Evolutionary conservation across 2,113 vertebrate species (phyloP).

Genomic region (Galbula dea): DNA sequence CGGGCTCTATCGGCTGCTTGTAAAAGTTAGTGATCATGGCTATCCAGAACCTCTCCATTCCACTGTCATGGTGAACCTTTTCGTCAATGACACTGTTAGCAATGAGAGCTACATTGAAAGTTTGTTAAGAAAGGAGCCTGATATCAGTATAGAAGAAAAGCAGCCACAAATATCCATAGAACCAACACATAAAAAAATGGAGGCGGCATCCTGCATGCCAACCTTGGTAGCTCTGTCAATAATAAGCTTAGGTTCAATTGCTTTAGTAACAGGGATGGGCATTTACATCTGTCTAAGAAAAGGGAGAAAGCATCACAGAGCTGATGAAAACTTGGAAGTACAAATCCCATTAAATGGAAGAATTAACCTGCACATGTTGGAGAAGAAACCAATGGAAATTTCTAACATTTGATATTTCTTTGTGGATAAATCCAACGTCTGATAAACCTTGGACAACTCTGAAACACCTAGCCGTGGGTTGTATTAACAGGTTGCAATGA

Average conservation of each 20-base stretch:
- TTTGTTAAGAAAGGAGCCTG: conserved; percentile 86
- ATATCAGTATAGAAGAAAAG: conserved; percentile 88
- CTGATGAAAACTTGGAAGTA: conserved; percentile 81
- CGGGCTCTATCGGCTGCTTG: conserved; percentile 91
- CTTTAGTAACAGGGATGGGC: conserved; percentile 83
- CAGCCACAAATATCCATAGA: conserved; percentile 84
- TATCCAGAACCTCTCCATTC: conserved; percentile 94
- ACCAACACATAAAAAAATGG: conserved; percentile 77
- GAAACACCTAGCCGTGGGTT: neutral
- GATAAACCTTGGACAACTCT: neutral
- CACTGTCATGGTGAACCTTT: conserved; percentile 94
- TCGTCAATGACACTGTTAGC: conserved; percentile 95
- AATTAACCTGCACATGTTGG: conserved; percentile 80
- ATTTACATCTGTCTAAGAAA: conserved; percentile 88
- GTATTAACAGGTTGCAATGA: conserved; percentile 53
- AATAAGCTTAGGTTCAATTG: conserved; percentile 86
- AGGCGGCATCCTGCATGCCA: conserved; percentile 81
- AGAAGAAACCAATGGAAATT: conserved; percentile 88
- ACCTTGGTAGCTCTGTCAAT: conserved; percentile 85
- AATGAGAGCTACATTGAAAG: conserved; percentile 96
- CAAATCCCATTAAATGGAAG: conserved; percentile 92
- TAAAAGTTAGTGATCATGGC: conserved; percentile 95
- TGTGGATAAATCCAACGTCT: neutral
- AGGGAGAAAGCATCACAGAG: conserved; percentile 80
- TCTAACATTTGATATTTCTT: conserved; percentile 85